Evolutionary conservation across 2,113 vertebrate species (phyloP).

Genomic region (Irena cyanogastra): DNA sequence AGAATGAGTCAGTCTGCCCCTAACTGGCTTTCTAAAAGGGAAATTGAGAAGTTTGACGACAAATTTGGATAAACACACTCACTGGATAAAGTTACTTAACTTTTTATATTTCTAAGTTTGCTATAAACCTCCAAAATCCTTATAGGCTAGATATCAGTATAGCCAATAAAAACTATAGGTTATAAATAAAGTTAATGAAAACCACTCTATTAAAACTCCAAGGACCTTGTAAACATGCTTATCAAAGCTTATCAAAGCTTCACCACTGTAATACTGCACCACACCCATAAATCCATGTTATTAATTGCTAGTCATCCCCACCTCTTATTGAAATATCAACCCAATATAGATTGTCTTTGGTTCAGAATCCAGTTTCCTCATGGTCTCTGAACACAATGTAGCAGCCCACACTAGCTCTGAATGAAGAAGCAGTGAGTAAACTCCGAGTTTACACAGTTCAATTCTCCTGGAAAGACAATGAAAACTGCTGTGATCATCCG

Average conservation of each 20-base stretch:
- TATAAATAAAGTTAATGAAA: slow-evolving; percentile 58
- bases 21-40: slow-evolving; percentile 63
- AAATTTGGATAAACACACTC: slow-evolving; percentile 67
- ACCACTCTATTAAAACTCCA: slow-evolving; percentile 28
- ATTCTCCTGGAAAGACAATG: neutral
- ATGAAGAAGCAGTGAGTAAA: neutral
- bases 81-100: slow-evolving; percentile 63
- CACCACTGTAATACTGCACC: neutral
- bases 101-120: slow-evolving; percentile 48
- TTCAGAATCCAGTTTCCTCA: slow-evolving; percentile 21
- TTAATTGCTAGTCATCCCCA: slow-evolving; percentile 12
- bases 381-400: neutral
- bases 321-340: slow-evolving; percentile 22
- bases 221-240: slow-evolving; percentile 25
- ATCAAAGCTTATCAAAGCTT: slow-evolving; percentile 2
- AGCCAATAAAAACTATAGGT: slow-evolving; percentile 51
- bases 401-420: neutral
- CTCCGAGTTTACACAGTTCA: neutral
- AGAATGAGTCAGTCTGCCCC: slow-evolving; percentile 64
- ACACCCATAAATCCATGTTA: neutral
- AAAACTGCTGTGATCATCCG: neutral
- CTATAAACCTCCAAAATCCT: slow-evolving; percentile 58
- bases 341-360: neutral
- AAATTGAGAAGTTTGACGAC: slow-evolving; percentile 64
- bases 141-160: slow-evolving; percentile 42